Conservation (phyloP, 37 sponge, comb jelly and placozoan species). For the Agelas oroides region DNA sequence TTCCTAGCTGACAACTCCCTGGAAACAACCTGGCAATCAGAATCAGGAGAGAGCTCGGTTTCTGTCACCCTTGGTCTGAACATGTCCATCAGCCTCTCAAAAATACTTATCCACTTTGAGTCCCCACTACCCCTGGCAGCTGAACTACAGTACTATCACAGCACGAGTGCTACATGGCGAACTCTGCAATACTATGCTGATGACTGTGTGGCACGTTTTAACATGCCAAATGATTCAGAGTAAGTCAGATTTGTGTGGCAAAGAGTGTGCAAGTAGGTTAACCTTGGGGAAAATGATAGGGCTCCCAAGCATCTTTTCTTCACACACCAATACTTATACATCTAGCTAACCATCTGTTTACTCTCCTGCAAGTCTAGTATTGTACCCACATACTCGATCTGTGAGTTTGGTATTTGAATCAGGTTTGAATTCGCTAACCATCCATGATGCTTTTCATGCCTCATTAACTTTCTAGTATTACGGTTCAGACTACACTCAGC, state of each 20-base stretch:
- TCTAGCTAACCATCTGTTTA: too few relatives aligned
- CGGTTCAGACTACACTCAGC: too few relatives aligned
- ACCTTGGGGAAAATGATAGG: too few relatives aligned
- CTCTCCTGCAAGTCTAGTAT: too few relatives aligned
- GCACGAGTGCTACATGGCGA: not conserved
- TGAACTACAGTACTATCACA: constrained; percentile 9
- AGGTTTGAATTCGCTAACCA: too few relatives aligned
- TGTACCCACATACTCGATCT: not conserved
- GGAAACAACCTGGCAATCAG: constrained; percentile 24
- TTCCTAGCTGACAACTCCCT: constrained; percentile 23
- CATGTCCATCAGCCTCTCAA: constrained; percentile 6
- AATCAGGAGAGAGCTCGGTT: not conserved
- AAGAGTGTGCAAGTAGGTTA: too few relatives aligned
- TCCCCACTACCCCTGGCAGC: constrained; percentile 2
- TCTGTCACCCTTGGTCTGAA: not conserved
- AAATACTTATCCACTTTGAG: constrained; percentile 27
- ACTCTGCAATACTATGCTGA: constrained; percentile 34
- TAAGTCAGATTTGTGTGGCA: not conserved
- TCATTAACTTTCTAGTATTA: too few relatives aligned
- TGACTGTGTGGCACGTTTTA: constrained; percentile 17
- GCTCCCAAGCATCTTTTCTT: too few relatives aligned
- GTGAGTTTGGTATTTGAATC: not conserved
- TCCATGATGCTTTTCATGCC: too few relatives aligned
- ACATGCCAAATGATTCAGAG: not conserved
- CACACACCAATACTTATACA: too few relatives aligned